Conservation (phyloP, 1,140 invertebrate genomes). For the Pseudachorutes palmiensis region DNA sequence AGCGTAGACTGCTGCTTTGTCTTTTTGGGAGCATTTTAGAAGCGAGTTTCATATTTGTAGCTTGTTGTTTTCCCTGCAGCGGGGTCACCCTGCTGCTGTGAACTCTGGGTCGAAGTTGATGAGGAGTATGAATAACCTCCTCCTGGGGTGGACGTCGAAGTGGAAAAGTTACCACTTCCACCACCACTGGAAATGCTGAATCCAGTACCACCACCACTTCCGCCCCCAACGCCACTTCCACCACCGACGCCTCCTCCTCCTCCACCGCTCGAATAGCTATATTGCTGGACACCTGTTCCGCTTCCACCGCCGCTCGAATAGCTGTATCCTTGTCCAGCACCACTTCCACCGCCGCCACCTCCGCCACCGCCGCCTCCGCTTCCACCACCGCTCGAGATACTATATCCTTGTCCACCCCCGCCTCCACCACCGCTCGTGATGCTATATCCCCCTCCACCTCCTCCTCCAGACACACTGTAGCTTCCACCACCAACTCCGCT, state of each 20-base stretch:
- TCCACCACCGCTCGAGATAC: not conserved
- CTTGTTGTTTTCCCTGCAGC: not conserved
- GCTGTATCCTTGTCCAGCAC: not conserved
- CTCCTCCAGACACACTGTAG: not conserved
- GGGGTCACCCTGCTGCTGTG: no score
- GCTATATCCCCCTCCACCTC: not conserved
- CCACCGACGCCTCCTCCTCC: not conserved
- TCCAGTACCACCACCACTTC: no score
- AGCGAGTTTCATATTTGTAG: slow-evolving; percentile 2
- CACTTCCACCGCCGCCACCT: not conserved
- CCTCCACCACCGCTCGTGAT: not conserved
- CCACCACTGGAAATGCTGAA: not conserved
- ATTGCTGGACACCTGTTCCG: not conserved
- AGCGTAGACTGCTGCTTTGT: no score
- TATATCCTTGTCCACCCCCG: not conserved
- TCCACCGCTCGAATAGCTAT: not conserved
- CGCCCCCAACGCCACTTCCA: no score
- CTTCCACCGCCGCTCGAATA: not conserved
- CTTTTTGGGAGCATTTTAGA: no score
- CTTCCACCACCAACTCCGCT: not conserved
- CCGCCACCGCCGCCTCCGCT: not conserved
- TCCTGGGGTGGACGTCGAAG: not conserved
- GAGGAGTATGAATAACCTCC: not conserved
- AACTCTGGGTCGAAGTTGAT: not conserved
- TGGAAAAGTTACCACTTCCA: not conserved